Base-by-base conservation (phyloP, 2,113 vertebrate genomes). In the Rostratula benghalensis region DNA sequence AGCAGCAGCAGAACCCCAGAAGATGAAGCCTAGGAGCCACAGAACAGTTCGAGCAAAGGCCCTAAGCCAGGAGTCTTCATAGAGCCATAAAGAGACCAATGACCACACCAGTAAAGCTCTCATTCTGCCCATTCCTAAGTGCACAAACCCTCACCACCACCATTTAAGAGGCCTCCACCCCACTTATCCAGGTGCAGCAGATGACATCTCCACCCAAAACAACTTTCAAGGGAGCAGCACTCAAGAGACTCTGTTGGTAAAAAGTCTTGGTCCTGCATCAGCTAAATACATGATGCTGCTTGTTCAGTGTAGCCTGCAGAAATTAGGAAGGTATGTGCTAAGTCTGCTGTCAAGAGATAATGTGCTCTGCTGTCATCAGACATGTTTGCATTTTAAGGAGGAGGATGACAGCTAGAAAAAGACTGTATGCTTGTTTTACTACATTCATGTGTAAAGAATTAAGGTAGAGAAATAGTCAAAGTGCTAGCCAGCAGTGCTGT, bases 21-120 rank as follows among this genome's bases (percentile, higher is more conserved):
- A 76, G 19, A 92, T 2, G 2, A 96, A 75, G 6, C 94, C 89
- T 46, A 97, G 31, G 6, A 89, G 10, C 3, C 4, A 11, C 33
- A 96, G 61, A 3, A 89, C 4, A n/a, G 2, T 9, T 9, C 1
- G 39, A 48, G 95, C 86, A 79, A 76, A 48, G 6, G 2, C 7
- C 33, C 33, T 73, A 11, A 74, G 8, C 17, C 8, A 53, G 11
- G 12, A 25, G 4, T 64, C 75, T 3, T 89, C 57, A 31, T 0
- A 27, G 20, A 6, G 3, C 30, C 70, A 54, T 2, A 37, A 23
- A 19, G 45, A 39, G 6, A 4, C 9, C 25, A 50, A 5, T 1
- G 7, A 5, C 4, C 20, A 0, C 2, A 14, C 1, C 2, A 41
- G 1, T 16, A 9, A 0, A 45, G 2, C 3, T 10, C 14, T 25